phyloP scores from a whole-genome alignment of 1,140 invertebrate genomes.

The Calliopsis andreniformis region DNA sequence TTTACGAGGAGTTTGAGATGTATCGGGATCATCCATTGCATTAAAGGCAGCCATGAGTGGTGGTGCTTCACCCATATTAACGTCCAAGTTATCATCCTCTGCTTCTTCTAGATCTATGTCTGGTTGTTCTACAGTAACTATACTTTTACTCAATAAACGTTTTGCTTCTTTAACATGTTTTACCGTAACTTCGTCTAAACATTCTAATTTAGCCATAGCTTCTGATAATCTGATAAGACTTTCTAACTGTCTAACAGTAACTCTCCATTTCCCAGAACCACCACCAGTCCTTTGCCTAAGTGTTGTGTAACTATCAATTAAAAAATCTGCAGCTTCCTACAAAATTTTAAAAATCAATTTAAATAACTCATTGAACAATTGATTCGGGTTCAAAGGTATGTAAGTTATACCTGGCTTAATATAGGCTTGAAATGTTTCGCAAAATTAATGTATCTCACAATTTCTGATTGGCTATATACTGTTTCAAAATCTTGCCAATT shows the following conservation, averaged over 20 bases:
- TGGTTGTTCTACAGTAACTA: slow-evolving; percentile 98
- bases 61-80: slow-evolving; percentile 82
- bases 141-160: slow-evolving; percentile 98
- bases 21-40: slow-evolving; percentile 48
- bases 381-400: background rate
- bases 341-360: slow-evolving; percentile 8
- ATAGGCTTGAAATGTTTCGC: slow-evolving; percentile 98
- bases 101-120: slow-evolving; percentile 97
- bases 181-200: slow-evolving; percentile 91
- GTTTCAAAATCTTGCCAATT: slow-evolving; percentile 88
- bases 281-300: slow-evolving; percentile 91
- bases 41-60: slow-evolving; percentile 76
- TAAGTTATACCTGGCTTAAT: slow-evolving; percentile 84
- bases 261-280: slow-evolving; percentile 91
- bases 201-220: slow-evolving; percentile 97
- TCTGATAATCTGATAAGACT: slow-evolving; percentile 98
- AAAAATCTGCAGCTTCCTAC: slow-evolving; percentile 90
- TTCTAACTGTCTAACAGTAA: slow-evolving; percentile 99
- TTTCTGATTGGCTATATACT: slow-evolving; percentile 92
- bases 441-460: slow-evolving; percentile 97
- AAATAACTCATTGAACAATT: slow-evolving; percentile 16
- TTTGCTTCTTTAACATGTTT: slow-evolving; percentile 96
- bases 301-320: slow-evolving; percentile 95
- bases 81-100: slow-evolving; percentile 79
- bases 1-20: slow-evolving; percentile 22